A percentile compares a stretch with the other conserved stretches of the same genome.
phyloP scores from a whole-genome alignment of 1,140 invertebrate species.

The Andrena cerasifolii region DNA sequence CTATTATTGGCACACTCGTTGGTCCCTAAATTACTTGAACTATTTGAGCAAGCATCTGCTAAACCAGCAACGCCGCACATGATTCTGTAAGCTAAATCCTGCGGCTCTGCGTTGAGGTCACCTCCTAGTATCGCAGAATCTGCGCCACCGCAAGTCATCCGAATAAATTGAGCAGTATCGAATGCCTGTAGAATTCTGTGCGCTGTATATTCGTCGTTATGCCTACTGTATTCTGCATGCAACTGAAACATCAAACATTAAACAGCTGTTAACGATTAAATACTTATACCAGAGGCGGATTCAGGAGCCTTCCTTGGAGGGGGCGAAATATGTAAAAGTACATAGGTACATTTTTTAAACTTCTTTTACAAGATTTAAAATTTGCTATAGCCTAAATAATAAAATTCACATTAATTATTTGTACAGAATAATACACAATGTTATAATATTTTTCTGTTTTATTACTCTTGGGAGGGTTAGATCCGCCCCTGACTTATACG shows the following conservation, averaged over 20 bases:
- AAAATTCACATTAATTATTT: too few species aligned
- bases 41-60: conserved; percentile 74
- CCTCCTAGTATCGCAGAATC: conserved; percentile 94
- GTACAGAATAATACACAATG: too few species aligned
- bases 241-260: conserved; percentile 83
- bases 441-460: too few species aligned
- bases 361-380: too few species aligned
- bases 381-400: too few species aligned
- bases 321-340: too few species aligned
- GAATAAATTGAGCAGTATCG: conserved; percentile 96
- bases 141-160: conserved; percentile 89
- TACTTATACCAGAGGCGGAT: too few species aligned
- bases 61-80: conserved; percentile 83
- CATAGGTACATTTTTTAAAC: too few species aligned
- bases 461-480: too few species aligned
- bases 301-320: too few species aligned
- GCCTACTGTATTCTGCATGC: conserved; percentile 96
- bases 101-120: conserved; percentile 95
- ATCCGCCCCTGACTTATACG: too few species aligned
- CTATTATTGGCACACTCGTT: conserved; percentile 92
- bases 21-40: conserved; percentile 83
- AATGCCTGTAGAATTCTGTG: conserved; percentile 96
- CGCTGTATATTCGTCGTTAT: conserved; percentile 93
- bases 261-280: too few species aligned
- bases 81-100: conserved; percentile 91